phyloP scores from a whole-genome alignment of 2,888 invertebrate species.

The Osedax fenrisi region DNA sequence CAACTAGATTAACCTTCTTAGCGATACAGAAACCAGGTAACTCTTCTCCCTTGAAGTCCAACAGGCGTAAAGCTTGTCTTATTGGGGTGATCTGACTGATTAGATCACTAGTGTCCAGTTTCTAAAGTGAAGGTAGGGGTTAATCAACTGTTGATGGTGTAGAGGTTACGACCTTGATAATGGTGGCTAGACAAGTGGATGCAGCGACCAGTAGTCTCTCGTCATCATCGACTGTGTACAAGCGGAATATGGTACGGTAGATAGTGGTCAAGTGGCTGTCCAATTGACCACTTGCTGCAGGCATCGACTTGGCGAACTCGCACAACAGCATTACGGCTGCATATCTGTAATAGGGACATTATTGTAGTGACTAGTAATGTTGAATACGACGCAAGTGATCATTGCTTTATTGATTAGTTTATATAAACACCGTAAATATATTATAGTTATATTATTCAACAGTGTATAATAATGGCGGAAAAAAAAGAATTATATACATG shows the following conservation, averaged over 20 bases:
- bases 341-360: not conserved
- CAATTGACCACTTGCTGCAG: not conserved
- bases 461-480: no score
- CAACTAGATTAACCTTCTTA: constrained; percentile 37
- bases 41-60: constrained; percentile 62
- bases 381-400: not conserved
- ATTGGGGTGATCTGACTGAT: constrained; percentile 75
- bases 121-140: constrained; percentile 54
- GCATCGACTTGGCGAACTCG: not conserved
- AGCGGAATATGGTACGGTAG: not conserved
- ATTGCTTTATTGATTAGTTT: no score
- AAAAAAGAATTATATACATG: no score
- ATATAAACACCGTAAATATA: no score
- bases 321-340: not conserved
- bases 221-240: constrained; percentile 44
- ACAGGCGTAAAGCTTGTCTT: constrained; percentile 78
- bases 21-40: constrained; percentile 84
- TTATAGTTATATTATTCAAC: no score
- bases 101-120: constrained; percentile 70
- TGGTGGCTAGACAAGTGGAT: not conserved
- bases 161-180: not conserved
- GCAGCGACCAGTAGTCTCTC: constrained; percentile 47
- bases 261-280: not conserved
- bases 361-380: constrained; percentile 54
- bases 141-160: no score